These are phyloP conservation scores for Hippoglossus hippoglossus DNA, from an alignment of 2,797 vertebrate genomes.

Conservation along the genomic window DNA sequence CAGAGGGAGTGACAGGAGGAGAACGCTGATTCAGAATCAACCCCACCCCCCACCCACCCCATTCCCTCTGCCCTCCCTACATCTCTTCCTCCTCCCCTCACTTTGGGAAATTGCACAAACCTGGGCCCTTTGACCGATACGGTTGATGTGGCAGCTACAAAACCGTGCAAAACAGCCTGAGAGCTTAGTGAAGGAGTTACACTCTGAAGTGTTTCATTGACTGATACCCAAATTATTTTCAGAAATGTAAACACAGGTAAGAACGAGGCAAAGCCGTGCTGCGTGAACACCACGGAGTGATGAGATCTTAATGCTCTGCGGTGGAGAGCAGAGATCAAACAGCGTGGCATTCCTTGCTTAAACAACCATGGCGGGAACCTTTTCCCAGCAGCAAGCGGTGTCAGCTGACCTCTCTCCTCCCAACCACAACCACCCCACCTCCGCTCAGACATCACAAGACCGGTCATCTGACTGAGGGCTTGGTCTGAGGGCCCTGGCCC, in stretches of 20 bases:
- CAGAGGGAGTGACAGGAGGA: slow-evolving; percentile 88
- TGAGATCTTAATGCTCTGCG: slow-evolving; percentile 20
- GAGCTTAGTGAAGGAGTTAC: neutral
- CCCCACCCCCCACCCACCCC: slow-evolving; percentile 42
- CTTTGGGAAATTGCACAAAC: slow-evolving; percentile 35
- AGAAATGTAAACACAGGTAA: slow-evolving; percentile 17
- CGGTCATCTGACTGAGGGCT: slow-evolving; percentile 69
- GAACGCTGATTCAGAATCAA: slow-evolving; percentile 80
- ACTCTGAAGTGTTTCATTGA: slow-evolving; percentile 7
- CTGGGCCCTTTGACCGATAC: slow-evolving; percentile 39
- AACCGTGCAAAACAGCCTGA: slow-evolving; percentile 10
- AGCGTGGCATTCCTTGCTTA: slow-evolving; percentile 59
- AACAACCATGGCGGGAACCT: slow-evolving; percentile 55
- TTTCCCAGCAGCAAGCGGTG: slow-evolving; percentile 33
- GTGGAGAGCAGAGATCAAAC: slow-evolving; percentile 56
- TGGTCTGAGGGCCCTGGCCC: slow-evolving; percentile 16
- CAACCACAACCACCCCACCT: slow-evolving; percentile 32
- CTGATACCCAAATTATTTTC: slow-evolving; percentile 33
- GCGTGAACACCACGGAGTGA: neutral
- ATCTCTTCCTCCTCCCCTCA: slow-evolving; percentile 34
- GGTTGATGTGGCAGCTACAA: slow-evolving; percentile 17
- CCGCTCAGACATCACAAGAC: slow-evolving; percentile 75
- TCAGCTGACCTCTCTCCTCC: slow-evolving; percentile 63
- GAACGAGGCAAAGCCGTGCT: slow-evolving; percentile 7
- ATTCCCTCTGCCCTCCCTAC: slow-evolving; percentile 52